Conservation (phyloP, 2,797 vertebrate genomes). For the Phyllotis vaccarum region DNA sequence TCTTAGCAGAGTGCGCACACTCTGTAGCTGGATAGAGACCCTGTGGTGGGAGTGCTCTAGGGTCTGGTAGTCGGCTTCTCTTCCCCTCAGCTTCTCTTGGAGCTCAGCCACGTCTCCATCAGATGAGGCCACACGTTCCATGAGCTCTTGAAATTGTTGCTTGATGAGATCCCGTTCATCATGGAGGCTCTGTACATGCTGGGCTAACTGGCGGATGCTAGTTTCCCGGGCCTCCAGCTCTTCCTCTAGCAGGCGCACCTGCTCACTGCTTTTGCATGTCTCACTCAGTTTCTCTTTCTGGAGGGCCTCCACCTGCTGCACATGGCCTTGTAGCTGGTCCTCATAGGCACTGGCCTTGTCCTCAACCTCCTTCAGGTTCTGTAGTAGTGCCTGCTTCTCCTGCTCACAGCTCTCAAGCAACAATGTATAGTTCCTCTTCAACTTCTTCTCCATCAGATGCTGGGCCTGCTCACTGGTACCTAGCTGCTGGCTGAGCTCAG, state of each 20-base stretch:
- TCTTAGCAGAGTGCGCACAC: constrained; percentile 91
- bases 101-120: constrained; percentile 94
- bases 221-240: constrained; percentile 91
- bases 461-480: constrained; percentile 93
- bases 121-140: constrained; percentile 92
- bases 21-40: constrained; percentile 93
- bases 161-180: constrained; percentile 93
- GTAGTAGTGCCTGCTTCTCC: constrained; percentile 92
- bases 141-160: constrained; percentile 95
- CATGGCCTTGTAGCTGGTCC: constrained; percentile 91
- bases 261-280: constrained; percentile 89
- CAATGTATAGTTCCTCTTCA: constrained; percentile 92
- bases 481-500: constrained; percentile 92
- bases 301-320: constrained; percentile 93
- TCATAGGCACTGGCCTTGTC: constrained; percentile 91
- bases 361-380: constrained; percentile 92
- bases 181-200: constrained; percentile 92
- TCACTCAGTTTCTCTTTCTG: constrained; percentile 91
- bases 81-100: constrained; percentile 90
- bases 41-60: constrained; percentile 92
- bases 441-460: constrained; percentile 93
- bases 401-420: constrained; percentile 94
- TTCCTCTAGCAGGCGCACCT: constrained; percentile 93
- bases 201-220: constrained; percentile 91
- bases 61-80: constrained; percentile 92